Evolutionary conservation across 1,140 invertebrate species (phyloP).

Genomic region (Brachionus rubens): DNA sequence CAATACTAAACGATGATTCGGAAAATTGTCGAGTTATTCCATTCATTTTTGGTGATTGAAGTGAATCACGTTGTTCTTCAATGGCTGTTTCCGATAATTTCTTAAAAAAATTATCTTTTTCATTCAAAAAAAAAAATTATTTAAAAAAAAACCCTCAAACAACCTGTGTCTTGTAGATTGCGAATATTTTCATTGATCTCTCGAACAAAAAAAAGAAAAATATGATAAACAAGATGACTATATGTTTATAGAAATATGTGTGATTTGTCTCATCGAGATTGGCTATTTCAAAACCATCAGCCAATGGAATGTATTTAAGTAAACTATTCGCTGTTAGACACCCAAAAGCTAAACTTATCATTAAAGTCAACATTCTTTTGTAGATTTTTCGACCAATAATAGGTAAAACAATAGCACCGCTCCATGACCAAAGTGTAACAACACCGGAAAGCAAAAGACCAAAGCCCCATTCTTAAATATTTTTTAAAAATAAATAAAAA

Average conservation of each 20-base stretch:
- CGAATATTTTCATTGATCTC: slow-evolving; percentile 35
- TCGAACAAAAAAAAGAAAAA: slow-evolving; percentile 46
- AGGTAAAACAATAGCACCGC: slow-evolving; percentile 66
- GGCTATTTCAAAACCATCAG: slow-evolving; percentile 33
- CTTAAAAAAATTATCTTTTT: too few species aligned
- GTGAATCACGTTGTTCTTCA: too few species aligned
- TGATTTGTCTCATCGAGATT: slow-evolving; percentile 29
- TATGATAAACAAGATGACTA: not conserved
- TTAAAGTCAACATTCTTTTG: slow-evolving; percentile 64
- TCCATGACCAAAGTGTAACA: slow-evolving; percentile 66
- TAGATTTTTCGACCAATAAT: slow-evolving; percentile 65
- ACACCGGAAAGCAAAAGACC: slow-evolving; percentile 1
- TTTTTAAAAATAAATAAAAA: not conserved
- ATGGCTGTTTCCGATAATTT: too few species aligned
- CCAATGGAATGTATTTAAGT: slow-evolving; percentile 68
- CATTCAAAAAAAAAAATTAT: too few species aligned
- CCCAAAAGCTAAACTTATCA: slow-evolving; percentile 69
- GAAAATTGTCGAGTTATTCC: too few species aligned
- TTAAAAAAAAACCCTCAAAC: not conserved
- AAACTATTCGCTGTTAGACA: slow-evolving; percentile 66
- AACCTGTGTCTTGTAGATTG: slow-evolving; percentile 21
- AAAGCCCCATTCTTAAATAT: slow-evolving; percentile 1
- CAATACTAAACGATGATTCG: too few species aligned
- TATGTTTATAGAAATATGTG: slow-evolving; percentile 37
- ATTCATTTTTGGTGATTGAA: too few species aligned